Conservation (phyloP, 1,140 invertebrate species). For the Bombus fervidus region DNA sequence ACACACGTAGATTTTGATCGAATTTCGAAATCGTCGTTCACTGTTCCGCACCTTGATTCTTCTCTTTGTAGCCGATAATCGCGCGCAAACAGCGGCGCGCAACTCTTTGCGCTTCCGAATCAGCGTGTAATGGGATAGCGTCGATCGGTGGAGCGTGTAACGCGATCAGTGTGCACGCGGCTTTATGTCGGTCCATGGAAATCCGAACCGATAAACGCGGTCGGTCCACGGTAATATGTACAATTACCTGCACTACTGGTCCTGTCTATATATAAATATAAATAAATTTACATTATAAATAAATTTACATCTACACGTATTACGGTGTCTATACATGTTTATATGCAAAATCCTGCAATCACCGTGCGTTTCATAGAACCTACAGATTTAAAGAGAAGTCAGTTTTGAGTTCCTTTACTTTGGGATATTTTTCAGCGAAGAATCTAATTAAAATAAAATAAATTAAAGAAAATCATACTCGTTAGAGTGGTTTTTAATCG, state of each 20-base stretch:
- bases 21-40: background rate
- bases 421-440: no score
- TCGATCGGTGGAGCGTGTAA: constrained; percentile 22
- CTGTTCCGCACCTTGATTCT: background rate
- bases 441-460: no score
- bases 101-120: constrained; percentile 40
- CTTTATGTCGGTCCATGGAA: constrained; percentile 26
- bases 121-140: constrained; percentile 32
- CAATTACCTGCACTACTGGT: constrained; percentile 1
- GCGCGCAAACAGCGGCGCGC: constrained; percentile 26
- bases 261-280: background rate
- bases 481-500: no score
- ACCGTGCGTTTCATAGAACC: no score
- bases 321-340: no score
- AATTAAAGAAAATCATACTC: no score
- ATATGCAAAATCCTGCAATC: no score
- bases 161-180: constrained; percentile 37
- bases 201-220: constrained; percentile 34
- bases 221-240: background rate
- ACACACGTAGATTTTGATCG: background rate
- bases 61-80: constrained; percentile 27
- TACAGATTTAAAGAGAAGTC: no score
- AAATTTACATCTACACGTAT: background rate
- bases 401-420: no score
- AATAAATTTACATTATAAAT: background rate